Base-by-base conservation (phyloP, 2,113 vertebrate species). In the Syngnathus floridae region DNA sequence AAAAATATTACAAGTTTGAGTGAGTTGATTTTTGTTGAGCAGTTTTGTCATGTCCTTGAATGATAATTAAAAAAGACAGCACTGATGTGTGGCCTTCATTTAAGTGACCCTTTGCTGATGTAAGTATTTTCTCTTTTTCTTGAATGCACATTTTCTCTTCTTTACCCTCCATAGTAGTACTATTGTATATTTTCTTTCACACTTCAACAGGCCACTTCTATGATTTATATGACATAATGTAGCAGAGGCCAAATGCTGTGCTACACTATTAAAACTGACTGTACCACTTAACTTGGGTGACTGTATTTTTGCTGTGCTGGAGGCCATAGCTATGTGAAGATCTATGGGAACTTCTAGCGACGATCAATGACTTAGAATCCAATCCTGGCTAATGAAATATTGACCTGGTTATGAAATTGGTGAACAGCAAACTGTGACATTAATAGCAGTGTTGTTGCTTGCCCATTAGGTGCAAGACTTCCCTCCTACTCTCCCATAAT, bases 331-430 rank as follows among this genome's bases (percentile, higher is more conserved):
- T 48, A 26, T 22, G 26, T 46, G 7, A 22, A 41, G 26, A 70
- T 64, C 21, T 40, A 65, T 14, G 16, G 13, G 22, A 41, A 36
- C 5, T n/a, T 5, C 49, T 5, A 49, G 7, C 5, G 11, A 38
- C 51, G 57, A 36, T 63, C 68, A 64, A 64, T 70, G 19, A 16
- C 2, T 36, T 21, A 37, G 16, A 41, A 67, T 68, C 49, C 10
- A 61, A 37, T 60, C 16, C 36, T 1, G 31, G 16, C 21, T 17
- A 59, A 62, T 22, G 19, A 13, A 54, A 43, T 54, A 69, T 46
- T 72, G 66, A 72, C 31, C 17, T 4, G 21, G 21, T 35, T 16
- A 11, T 4, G 35, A 40, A 19, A 37, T 36, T 35, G 13, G 26
- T 48, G 37, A 56, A n/a, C 26, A 72, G 56, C 10, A 35, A 38